Evolutionary conservation across 2,113 vertebrate genomes (phyloP), one percentile per base, ranked within the genome.

Genomic region (Actenoides hombroni): DNA sequence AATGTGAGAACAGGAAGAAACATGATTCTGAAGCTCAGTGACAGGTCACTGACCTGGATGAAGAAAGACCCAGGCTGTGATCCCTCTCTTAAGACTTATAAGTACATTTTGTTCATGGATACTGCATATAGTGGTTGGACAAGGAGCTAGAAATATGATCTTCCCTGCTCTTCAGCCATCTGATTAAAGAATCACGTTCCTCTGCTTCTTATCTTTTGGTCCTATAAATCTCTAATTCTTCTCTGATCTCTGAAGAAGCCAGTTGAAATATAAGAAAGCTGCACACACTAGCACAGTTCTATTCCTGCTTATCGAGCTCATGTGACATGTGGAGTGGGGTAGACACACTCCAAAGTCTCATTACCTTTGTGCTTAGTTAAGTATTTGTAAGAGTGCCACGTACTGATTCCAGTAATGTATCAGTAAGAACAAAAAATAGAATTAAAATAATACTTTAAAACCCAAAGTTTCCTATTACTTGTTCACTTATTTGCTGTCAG

Each of bases 281-380:
- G 1, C 26, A 53, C 19, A 54, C 9, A 13, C 59, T n/a, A 83
- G 19, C 18, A 75, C 11, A 67, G 7, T 9, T 87, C 56, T 59
- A 5, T 59, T 31, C 5, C 33, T 15, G 14, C 25, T 64, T 42
- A 44, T 3, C 17, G 10, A 59, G 15, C 5, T 74, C 31, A 88
- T 54, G n/a, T 83, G 68, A 73, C 21, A 57, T 0, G 0, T 33
- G 42, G n/a, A 82, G 7, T 60, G 31, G 4, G 0, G 1, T 80
- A 49, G 49, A 61, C 44, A 29, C 26, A 39, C 9, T 67, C 37
- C 33, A 42, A 82, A 46, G 16, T 5, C 26, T 91, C 35, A 44
- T 42, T 7, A 6, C 35, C 12, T 35, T 10, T 74, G 33, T 70
- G 25, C 13, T 69, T 65, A 40, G 35, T 48, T 57, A 90, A 64